Conservation (phyloP, 2,113 vertebrate genomes). For the Pseudopipra pipra region DNA sequence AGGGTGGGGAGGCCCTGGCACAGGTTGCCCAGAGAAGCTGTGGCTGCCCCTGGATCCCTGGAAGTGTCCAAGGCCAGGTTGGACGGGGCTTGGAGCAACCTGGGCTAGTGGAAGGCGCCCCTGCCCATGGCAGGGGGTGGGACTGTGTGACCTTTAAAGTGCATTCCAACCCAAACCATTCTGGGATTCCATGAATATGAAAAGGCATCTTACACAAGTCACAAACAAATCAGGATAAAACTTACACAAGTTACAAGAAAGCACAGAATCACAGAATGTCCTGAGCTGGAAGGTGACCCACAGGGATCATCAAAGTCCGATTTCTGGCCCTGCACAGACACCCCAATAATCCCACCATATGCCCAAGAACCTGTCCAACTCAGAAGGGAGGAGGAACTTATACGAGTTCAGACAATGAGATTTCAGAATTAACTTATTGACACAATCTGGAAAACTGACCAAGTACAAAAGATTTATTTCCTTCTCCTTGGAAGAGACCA, state of each 20-base stretch:
- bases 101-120: not conserved
- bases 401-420: not conserved
- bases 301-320: not conserved
- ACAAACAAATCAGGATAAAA: not conserved
- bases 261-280: not conserved
- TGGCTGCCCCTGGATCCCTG: not conserved
- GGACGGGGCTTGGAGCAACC: not conserved
- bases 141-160: not conserved
- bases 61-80: not conserved
- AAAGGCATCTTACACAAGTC: not conserved
- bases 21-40: not conserved
- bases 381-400: not conserved
- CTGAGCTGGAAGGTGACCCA: not conserved
- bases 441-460: not conserved
- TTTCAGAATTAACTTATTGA: not conserved
- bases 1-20: accelerated
- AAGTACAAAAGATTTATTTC: not conserved
- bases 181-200: not conserved
- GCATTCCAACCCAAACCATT: not conserved
- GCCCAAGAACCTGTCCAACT: not conserved
- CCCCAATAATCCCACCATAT: not conserved
- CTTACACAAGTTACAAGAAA: not conserved
- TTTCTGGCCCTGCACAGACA: not conserved
- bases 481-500: not conserved
- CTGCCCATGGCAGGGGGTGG: not conserved